A percentile compares a stretch with the other conserved stretches of the same genome.
Conservation (phyloP, 2,888 invertebrate species). For the Diplolepis rosae region DNA sequence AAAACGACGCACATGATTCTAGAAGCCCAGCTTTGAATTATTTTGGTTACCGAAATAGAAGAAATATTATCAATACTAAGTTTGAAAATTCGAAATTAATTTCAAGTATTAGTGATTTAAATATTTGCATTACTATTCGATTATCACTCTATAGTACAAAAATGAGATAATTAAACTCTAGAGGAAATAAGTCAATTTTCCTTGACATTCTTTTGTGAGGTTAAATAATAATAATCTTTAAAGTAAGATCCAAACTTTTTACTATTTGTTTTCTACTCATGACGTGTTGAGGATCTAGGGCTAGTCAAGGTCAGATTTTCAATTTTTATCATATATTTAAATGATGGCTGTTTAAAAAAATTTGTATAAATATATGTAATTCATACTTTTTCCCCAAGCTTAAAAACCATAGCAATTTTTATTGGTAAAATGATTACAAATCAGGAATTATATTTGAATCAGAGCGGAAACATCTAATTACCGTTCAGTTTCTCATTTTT, state of each 20-base stretch:
- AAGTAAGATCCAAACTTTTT: slow-evolving; percentile 6
- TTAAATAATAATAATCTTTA: slow-evolving; percentile 1
- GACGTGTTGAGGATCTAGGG: not conserved
- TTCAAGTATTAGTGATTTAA: not conserved
- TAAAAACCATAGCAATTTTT: too few species aligned
- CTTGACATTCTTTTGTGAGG: slow-evolving; percentile 5
- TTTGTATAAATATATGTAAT: not conserved
- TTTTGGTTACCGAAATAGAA: not conserved
- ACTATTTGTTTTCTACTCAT: not conserved
- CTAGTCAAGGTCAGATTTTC: not conserved
- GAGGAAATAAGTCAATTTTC: not conserved
- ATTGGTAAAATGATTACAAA: too few species aligned
- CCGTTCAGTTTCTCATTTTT: too few species aligned
- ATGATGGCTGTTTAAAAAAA: not conserved
- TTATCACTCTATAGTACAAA: not conserved
- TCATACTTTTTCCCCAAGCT: not conserved
- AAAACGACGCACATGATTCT: not conserved
- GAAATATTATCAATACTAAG: not conserved
- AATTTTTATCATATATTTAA: not conserved
- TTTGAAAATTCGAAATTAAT: not conserved
- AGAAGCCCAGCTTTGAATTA: not conserved
- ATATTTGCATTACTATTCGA: too few species aligned
- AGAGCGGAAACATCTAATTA: too few species aligned
- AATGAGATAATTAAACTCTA: not conserved
- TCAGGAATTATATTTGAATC: too few species aligned